Evolutionary conservation across 2,113 vertebrate genomes (phyloP).

Genomic region (Mobula hypostoma): DNA sequence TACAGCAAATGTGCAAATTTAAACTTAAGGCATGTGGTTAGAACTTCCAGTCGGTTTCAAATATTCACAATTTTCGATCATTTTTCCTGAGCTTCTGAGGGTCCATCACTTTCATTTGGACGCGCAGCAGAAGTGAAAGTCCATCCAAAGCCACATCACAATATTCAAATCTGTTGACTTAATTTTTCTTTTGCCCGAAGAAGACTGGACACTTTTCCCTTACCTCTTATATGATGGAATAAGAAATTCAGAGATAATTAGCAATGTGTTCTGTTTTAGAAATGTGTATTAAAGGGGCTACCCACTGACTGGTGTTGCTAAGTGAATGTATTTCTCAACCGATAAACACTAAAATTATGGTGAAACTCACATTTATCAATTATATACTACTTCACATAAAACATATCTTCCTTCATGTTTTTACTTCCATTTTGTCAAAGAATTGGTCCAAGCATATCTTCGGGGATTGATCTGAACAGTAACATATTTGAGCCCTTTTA

Average conservation of each 20-base stretch:
- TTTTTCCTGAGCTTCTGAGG: not conserved
- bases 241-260: not conserved
- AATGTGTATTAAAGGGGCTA: not conserved
- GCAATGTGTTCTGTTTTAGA: not conserved
- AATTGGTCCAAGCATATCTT: constrained; percentile 45
- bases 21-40: not conserved
- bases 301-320: not conserved
- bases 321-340: not conserved
- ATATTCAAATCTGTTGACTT: not conserved
- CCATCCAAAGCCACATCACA: not conserved
- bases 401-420: not conserved
- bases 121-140: not conserved
- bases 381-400: not conserved
- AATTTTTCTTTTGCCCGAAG: not conserved
- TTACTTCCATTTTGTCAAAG: constrained; percentile 31
- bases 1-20: not conserved
- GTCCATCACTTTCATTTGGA: not conserved
- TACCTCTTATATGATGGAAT: not conserved
- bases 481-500: constrained; percentile 45
- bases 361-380: not conserved
- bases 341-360: not conserved
- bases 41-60: not conserved
- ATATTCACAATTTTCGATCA: not conserved
- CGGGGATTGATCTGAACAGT: constrained; percentile 44
- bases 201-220: not conserved